Conservation (phyloP, 2,797 vertebrate genomes). For the Poeciliopsis turneri region DNA sequence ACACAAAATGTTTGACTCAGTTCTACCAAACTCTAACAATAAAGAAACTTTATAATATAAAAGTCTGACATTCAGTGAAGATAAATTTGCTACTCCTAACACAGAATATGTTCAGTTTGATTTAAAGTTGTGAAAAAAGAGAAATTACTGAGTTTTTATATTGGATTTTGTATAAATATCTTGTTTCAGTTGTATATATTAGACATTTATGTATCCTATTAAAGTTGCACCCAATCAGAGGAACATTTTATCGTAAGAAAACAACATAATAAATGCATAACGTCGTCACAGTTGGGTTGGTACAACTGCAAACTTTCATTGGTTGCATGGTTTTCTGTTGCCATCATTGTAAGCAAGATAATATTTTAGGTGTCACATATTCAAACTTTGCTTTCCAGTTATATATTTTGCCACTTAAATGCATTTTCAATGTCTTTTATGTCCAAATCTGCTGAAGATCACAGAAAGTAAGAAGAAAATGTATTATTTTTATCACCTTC, state of each 20-base stretch:
- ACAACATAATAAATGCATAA: background rate
- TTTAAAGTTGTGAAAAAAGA: background rate
- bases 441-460: background rate
- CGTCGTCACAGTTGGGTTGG: background rate
- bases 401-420: background rate
- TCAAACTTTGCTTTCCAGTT: background rate
- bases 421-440: background rate
- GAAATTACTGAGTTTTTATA: background rate
- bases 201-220: background rate
- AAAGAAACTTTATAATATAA: background rate
- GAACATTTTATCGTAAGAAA: background rate
- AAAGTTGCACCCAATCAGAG: background rate
- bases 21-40: background rate
- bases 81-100: background rate
- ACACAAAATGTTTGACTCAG: background rate
- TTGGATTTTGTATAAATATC: background rate
- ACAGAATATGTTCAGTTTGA: background rate
- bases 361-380: background rate
- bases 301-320: background rate
- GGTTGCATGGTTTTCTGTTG: background rate
- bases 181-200: background rate
- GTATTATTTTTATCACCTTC: no score
- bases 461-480: no score
- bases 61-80: background rate
- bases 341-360: background rate